These are phyloP conservation scores for Nannospalax galili DNA, from an alignment of 2,113 vertebrate species.

Conservation along the genomic window DNA sequence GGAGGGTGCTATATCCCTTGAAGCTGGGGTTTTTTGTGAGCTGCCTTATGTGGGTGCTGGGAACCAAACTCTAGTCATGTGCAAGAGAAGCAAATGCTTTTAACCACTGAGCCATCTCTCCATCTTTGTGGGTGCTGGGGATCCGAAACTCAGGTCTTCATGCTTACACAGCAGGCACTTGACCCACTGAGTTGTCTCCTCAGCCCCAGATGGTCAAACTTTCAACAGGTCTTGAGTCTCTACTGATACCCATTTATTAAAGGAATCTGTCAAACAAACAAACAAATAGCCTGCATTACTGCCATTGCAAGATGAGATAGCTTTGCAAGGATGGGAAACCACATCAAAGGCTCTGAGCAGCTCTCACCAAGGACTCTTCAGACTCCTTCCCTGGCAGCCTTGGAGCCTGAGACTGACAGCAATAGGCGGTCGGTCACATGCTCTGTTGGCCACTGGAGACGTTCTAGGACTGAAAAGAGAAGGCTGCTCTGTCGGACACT, in stretches of 20 bases:
- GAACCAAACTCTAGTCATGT: too few species aligned
- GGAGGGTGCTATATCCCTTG: too few species aligned
- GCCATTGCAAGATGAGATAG: constrained; percentile 44
- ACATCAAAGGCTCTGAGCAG: background rate
- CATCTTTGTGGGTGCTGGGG: background rate
- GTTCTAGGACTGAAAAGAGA: background rate
- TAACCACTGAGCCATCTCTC: too few species aligned
- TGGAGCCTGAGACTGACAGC: background rate
- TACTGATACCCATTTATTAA: background rate
- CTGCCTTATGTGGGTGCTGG: too few species aligned
- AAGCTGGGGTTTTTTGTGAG: too few species aligned
- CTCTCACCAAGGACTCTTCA: background rate
- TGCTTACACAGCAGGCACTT: background rate
- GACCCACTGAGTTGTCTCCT: background rate
- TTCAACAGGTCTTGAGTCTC: background rate
- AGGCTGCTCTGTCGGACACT: background rate
- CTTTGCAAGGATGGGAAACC: constrained; percentile 54
- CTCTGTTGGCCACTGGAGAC: background rate
- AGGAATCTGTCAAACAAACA: constrained; percentile 54
- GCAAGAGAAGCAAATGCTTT: too few species aligned
- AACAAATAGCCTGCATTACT: background rate
- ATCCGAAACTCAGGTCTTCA: background rate
- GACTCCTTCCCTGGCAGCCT: background rate
- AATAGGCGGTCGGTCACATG: background rate
- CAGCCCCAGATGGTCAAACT: background rate